These are phyloP conservation scores for Leptoclinus maculatus DNA, from an alignment of 2,797 vertebrate species.

Conservation along the genomic window DNA sequence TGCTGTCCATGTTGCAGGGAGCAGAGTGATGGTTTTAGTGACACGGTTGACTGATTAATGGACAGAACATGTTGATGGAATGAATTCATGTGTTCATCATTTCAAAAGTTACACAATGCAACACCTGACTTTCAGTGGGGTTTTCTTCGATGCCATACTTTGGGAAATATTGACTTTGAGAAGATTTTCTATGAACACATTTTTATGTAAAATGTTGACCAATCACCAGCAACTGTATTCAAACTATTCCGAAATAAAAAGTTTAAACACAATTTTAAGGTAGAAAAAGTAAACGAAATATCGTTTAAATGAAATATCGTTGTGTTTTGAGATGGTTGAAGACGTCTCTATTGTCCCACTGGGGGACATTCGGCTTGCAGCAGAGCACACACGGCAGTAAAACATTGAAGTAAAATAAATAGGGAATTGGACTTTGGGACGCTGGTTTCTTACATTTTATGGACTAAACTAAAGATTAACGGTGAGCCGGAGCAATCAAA, in stretches of 20 bases:
- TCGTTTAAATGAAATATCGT: background rate
- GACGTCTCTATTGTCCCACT: background rate
- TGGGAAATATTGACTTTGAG: background rate
- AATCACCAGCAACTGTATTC: background rate
- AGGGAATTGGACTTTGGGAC: background rate
- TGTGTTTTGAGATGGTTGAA: background rate
- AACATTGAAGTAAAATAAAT: background rate
- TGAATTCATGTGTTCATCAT: background rate
- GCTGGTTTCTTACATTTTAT: background rate
- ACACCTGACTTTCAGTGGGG: background rate
- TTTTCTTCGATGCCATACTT: background rate
- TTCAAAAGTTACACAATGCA: background rate
- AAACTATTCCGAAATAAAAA: background rate
- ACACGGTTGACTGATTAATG: constrained; percentile 19
- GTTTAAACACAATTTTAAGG: background rate
- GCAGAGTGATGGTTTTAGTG: constrained; percentile 23
- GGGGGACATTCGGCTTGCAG: background rate
- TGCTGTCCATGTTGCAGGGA: constrained; percentile 15
- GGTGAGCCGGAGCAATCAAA: background rate
- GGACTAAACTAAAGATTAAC: background rate
- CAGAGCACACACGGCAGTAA: too few relatives aligned
- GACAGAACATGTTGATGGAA: background rate
- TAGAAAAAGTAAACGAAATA: background rate
- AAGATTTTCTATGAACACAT: background rate
- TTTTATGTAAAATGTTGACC: too few relatives aligned